These are phyloP conservation scores for Bucorvus abyssinicus DNA, from an alignment of 2,797 vertebrate genomes.

Conservation along the genomic window DNA sequence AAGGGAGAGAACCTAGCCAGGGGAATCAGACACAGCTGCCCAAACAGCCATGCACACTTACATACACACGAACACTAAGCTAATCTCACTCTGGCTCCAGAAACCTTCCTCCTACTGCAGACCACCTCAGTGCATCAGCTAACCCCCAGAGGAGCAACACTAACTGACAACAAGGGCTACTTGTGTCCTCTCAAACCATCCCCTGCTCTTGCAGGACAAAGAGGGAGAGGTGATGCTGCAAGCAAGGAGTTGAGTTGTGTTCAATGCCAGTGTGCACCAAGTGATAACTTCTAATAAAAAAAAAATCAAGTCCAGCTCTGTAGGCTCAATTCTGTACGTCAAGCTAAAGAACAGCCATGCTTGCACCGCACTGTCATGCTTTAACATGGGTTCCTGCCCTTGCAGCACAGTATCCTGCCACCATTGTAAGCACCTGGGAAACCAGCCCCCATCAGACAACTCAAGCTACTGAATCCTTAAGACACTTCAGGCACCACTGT, in stretches of 20 bases:
- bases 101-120: neutral
- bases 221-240: neutral
- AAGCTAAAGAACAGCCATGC: neutral
- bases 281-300: neutral
- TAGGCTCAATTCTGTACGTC: neutral
- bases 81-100: neutral
- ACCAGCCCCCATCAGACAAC: neutral
- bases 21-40: neutral
- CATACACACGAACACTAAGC: neutral
- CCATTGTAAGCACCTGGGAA: neutral
- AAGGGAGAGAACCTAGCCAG: neutral
- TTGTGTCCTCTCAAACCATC: neutral
- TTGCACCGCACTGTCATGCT: neutral
- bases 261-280: neutral
- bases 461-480: neutral
- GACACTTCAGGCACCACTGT: neutral
- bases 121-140: neutral
- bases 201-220: neutral
- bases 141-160: neutral
- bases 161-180: accelerated
- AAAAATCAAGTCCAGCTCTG: neutral
- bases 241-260: neutral
- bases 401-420: neutral
- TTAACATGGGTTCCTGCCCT: neutral
- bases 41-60: neutral